Base-by-base conservation (phyloP, 2,113 vertebrate species). In the Lucifuga dentata region DNA sequence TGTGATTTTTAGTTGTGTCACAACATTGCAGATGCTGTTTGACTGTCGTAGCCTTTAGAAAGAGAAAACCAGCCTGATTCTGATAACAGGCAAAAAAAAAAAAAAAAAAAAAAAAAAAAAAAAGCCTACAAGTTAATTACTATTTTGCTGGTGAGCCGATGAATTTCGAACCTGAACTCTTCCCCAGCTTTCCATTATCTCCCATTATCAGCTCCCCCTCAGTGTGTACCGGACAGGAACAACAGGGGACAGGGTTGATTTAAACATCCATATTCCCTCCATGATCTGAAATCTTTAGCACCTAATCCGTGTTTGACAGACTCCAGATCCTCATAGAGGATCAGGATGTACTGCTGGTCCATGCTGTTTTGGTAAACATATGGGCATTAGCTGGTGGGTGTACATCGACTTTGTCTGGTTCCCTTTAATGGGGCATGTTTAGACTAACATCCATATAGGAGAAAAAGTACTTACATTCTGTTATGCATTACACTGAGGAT, bases 161-260 rank as follows among this genome's bases (percentile, higher is more conserved):
- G n/a, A n/a, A n/a, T n/a, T n/a, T n/a, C n/a, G n/a, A n/a, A n/a
- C n/a, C n/a, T 57, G 36, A 17, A 53, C 21, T 41, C 16, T 41
- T 23, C 43, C 10, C 5, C 26, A 21, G 5, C 7, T 56, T 11
- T 13, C 19, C 8, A 17, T 39, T 16, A 26, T 26, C 16, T 17
- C 2, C 21, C 15, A 16, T 13, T 15, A 36, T 4, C n/a, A 19
- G n/a, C 15, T 26, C 8, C 33, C 29, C 35, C 20, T 17, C 53
- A 36, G 52, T 74, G 67, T 49, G 45, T 68, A 19, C 70, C 29
- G 36, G 26, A 16, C 13, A 1, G 41, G 41, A 68, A 57, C 78
- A 80, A 77, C 68, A 81, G 69, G 80, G 78, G 80, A 73, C 80
- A 83, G 64, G 65, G 67, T 74, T 83, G 79, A 83, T 68, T 86